Base-by-base conservation (phyloP, 2,888 invertebrate genomes). In the Eulithis testata region DNA sequence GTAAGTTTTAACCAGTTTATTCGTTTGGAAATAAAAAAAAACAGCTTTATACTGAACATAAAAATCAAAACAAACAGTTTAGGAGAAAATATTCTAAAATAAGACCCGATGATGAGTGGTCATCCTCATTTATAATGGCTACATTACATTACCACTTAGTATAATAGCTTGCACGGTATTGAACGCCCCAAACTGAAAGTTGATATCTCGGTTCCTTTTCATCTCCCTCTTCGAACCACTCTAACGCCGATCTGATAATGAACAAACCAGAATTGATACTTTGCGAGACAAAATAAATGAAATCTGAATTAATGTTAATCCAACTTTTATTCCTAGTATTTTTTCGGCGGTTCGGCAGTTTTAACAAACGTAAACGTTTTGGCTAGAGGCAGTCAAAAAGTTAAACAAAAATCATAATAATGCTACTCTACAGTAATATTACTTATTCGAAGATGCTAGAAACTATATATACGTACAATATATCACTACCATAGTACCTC, bases 131-230 rank as follows among this genome's bases (percentile, higher is more conserved):
- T 58, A 49, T 59, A 59, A 59, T 50, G 49, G 63, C 43, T 64
- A 59, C 44, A 59, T 59, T 64, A 59, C 44, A 59, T 59, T 63
- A 54, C 64, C 59, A 64, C 59, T 64, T 50, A 59, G 54, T 59
- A 64, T 64, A 64, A 64, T 64, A 58, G 47, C 63, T 53, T 59
- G 54, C 54, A 45, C 11, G 57, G 63, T 51, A 58, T 57, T 54
- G 54, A 59, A 59, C 37, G 27, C 59, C 64, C 64, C 37, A 55
- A 63, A 63, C 49, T 59, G 58, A 59, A 64, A 64, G 59, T 59
- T 64, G 64, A 64, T 64, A 64, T 59, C 54, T 59, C 64, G 49
- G 53, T 21, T 54, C 49, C 31, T 36, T 59, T 64, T 57, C 50
- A 64, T 59, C 50, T 59, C 37, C 54, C 59, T 55, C 52, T 63